Conservation (phyloP, 2,888 invertebrate species). For the Lymantria dispar region DNA sequence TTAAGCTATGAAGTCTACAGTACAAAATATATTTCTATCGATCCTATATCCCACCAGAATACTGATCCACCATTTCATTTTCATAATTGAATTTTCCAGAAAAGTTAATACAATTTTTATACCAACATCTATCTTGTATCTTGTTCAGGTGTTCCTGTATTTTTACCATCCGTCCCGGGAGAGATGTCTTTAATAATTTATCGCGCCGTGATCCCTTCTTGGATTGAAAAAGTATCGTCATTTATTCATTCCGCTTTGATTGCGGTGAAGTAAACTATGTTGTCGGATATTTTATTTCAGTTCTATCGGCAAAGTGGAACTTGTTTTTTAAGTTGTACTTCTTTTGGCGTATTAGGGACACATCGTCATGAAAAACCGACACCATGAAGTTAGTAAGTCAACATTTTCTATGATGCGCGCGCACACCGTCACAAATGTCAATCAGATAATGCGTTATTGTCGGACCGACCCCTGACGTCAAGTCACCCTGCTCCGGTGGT, state of each 20-base stretch:
- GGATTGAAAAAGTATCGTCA: slow-evolving; percentile 26
- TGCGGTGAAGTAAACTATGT: slow-evolving; percentile 9
- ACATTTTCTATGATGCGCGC: too few relatives aligned
- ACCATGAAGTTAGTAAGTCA: too few relatives aligned
- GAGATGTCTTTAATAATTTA: slow-evolving; percentile 34
- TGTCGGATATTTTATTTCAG: background rate
- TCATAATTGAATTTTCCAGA: slow-evolving; percentile 3
- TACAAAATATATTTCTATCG: background rate
- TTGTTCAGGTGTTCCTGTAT: slow-evolving; percentile 15
- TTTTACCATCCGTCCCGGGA: slow-evolving; percentile 11
- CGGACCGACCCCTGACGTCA: too few relatives aligned
- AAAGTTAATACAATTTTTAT: slow-evolving; percentile 7
- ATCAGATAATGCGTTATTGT: too few relatives aligned
- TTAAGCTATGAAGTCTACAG: too few relatives aligned
- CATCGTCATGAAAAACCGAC: too few relatives aligned
- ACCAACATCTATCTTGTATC: slow-evolving; percentile 1
- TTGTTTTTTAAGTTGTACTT: too few relatives aligned
- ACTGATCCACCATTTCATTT: background rate
- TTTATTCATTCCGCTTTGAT: slow-evolving; percentile 27
- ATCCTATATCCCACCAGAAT: background rate
- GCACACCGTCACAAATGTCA: too few relatives aligned
- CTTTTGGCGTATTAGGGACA: too few relatives aligned
- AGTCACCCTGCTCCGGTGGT: too few relatives aligned
- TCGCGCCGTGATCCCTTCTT: slow-evolving; percentile 21
- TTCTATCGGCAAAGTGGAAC: too few relatives aligned